phyloP scores from a whole-genome alignment of 2,797 vertebrate species.

The Propithecus perrieri region DNA sequence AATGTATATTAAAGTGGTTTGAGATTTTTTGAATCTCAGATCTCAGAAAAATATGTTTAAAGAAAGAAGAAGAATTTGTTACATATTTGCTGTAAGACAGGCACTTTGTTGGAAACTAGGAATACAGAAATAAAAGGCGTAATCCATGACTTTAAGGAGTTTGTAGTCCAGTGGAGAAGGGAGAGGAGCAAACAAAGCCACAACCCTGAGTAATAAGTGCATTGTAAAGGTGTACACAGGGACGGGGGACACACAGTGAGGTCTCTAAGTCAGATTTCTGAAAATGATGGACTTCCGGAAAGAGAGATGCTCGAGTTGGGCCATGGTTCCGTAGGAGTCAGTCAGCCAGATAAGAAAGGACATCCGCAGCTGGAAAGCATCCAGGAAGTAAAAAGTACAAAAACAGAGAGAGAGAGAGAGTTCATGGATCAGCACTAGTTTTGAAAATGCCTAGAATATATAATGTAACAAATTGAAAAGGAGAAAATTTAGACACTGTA shows the following conservation, averaged over 20 bases:
- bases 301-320: neutral
- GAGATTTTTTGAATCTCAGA: neutral
- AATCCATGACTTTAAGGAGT: neutral
- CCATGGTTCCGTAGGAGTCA: neutral
- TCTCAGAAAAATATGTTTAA: neutral
- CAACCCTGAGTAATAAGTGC: neutral
- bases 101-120: neutral
- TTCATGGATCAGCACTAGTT: constrained; percentile 1
- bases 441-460: constrained; percentile 1
- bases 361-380: neutral
- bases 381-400: neutral
- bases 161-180: neutral
- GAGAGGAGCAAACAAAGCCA: neutral
- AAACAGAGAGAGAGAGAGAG: neutral
- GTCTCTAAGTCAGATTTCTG: neutral
- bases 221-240: neutral
- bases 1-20: neutral
- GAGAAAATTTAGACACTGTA: neutral
- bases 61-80: neutral
- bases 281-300: neutral
- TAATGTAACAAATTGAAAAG: neutral
- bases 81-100: neutral
- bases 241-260: neutral
- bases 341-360: neutral
- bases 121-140: neutral